Conservation (phyloP, 1,140 invertebrate species). For the Drosophila willistoni region DNA sequence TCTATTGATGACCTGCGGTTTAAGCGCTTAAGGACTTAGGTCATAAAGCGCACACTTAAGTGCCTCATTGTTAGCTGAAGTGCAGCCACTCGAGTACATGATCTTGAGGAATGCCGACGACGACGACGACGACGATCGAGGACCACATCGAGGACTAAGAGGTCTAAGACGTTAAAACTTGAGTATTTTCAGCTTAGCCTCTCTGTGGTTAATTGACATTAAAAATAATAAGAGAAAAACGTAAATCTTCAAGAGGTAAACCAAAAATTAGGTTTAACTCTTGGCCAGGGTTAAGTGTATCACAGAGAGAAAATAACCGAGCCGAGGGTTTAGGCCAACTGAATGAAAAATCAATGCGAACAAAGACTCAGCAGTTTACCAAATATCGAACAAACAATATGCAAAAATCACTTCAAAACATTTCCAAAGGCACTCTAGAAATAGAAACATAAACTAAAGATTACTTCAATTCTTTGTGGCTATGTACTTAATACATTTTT, state of each 20-base stretch:
- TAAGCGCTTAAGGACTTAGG: constrained; percentile 59
- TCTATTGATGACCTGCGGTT: constrained; percentile 39
- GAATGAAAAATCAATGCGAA: constrained; percentile 42
- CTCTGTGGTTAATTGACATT: constrained; percentile 31
- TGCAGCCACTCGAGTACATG: constrained; percentile 48
- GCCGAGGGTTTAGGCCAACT: not conserved
- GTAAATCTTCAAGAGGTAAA: constrained; percentile 9
- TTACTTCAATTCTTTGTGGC: not conserved
- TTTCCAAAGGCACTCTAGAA: no score
- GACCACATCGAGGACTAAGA: no score
- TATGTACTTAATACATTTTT: no score
- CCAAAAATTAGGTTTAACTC: constrained; percentile 34
- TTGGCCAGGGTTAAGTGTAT: constrained; percentile 22
- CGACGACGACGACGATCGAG: no score
- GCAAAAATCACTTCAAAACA: no score
- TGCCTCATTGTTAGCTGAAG: constrained; percentile 64
- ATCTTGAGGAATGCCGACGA: no score
- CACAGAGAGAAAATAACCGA: not conserved
- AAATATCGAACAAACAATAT: no score
- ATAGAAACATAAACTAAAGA: not conserved
- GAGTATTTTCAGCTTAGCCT: constrained; percentile 32
- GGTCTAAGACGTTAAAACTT: not conserved
- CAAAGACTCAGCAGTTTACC: constrained; percentile 2
- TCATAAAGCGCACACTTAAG: constrained; percentile 63
- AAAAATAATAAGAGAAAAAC: not conserved